Percentiles rank a stretch among this genome's conserved stretches.
Evolutionary conservation across 2,888 invertebrate genomes (phyloP).

Genomic region (Caenorhabditis virilis): DNA sequence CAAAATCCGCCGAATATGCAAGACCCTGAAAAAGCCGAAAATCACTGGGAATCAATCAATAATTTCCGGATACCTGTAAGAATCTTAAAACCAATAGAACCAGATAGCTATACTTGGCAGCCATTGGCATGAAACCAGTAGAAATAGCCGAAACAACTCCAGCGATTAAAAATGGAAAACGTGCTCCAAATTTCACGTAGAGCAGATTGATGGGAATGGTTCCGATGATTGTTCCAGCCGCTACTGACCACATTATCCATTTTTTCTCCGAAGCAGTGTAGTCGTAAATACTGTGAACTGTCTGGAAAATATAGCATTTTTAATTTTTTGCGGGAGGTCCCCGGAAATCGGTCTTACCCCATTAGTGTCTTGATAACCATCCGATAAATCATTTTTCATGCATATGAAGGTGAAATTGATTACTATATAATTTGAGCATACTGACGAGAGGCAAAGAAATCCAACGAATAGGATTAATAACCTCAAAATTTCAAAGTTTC

Average conservation of each 20-base stretch:
- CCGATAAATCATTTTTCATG: slow-evolving; percentile 51
- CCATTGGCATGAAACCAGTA: slow-evolving; percentile 42
- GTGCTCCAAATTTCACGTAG: slow-evolving; percentile 56
- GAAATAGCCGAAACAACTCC: slow-evolving; percentile 46
- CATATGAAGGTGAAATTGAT: slow-evolving; percentile 60
- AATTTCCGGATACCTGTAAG: no score
- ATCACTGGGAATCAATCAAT: no score
- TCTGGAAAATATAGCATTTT: no score
- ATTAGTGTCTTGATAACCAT: slow-evolving; percentile 31
- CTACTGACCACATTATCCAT: slow-evolving; percentile 57
- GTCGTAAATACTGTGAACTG: slow-evolving; percentile 45
- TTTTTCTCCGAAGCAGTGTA: slow-evolving; percentile 52
- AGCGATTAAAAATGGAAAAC: slow-evolving; percentile 54
- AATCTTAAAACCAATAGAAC: slow-evolving; percentile 42
- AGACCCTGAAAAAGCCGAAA: no score
- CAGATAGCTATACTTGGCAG: slow-evolving; percentile 35
- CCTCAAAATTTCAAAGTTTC: no score
- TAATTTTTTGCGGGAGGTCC: no score
- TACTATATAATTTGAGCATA: slow-evolving; percentile 51
- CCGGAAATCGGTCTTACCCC: slow-evolving; percentile 36
- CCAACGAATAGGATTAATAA: slow-evolving; percentile 41
- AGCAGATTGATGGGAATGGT: slow-evolving; percentile 57
- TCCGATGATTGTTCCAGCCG: slow-evolving; percentile 56
- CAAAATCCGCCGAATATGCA: slow-evolving; percentile 54
- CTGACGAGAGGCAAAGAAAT: slow-evolving; percentile 46